A percentile compares a stretch with the other conserved stretches of the same genome.
phyloP scores from a whole-genome alignment of 2,888 invertebrate genomes.

The Yponomeuta sedellus region DNA sequence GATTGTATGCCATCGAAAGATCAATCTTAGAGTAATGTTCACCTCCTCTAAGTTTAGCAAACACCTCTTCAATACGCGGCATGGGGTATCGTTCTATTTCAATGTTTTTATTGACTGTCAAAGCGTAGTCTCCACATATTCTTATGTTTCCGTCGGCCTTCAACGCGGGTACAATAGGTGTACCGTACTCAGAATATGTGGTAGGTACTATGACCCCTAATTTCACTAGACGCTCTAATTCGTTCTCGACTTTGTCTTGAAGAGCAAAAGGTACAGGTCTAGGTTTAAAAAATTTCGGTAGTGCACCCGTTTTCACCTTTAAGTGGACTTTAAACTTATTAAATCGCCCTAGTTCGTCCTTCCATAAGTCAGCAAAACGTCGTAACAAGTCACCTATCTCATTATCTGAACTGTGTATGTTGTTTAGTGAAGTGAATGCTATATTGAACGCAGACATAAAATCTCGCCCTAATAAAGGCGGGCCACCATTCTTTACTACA shows the following conservation, averaged over 20 bases:
- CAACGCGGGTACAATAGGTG: slow-evolving; percentile 23
- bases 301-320: slow-evolving; percentile 21
- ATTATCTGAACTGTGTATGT: not conserved
- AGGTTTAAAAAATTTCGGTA: slow-evolving; percentile 27
- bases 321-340: slow-evolving; percentile 23
- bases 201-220: slow-evolving; percentile 8
- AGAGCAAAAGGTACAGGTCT: slow-evolving; percentile 30
- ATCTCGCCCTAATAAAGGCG: slow-evolving; percentile 23
- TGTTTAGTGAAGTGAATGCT: not conserved
- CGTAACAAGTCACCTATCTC: slow-evolving; percentile 15
- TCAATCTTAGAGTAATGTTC: slow-evolving; percentile 25
- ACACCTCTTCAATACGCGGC: slow-evolving; percentile 28
- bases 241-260: slow-evolving; percentile 25
- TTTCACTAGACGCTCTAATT: slow-evolving; percentile 12
- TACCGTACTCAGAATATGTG: slow-evolving; percentile 6
- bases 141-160: slow-evolving; percentile 24
- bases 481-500: slow-evolving; percentile 25
- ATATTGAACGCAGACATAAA: slow-evolving; percentile 23
- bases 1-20: slow-evolving; percentile 23
- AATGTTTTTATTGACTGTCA: slow-evolving; percentile 26
- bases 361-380: slow-evolving; percentile 21
- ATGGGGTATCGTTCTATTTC: slow-evolving; percentile 27
- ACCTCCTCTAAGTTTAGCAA: slow-evolving; percentile 25
- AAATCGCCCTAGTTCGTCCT: slow-evolving; percentile 22
- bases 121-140: slow-evolving; percentile 27